These are phyloP conservation scores for Microtus montanus DNA, from an alignment of 2,113 vertebrate genomes.

Conservation along the genomic window DNA sequence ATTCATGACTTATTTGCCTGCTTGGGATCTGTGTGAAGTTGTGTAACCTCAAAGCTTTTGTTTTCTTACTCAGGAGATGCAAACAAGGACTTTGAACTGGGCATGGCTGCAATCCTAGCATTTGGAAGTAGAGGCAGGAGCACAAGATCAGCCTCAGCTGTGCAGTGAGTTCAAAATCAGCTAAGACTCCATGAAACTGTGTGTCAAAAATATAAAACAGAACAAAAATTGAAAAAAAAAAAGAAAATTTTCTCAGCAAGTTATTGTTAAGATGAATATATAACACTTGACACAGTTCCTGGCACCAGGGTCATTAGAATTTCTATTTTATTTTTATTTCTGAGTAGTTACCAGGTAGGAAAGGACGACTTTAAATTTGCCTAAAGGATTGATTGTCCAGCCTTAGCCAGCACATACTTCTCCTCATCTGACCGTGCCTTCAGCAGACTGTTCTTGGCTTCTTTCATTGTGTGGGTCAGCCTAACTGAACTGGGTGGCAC, in stretches of 20 bases:
- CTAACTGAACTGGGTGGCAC: not conserved
- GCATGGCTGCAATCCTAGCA: not conserved
- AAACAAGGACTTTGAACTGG: not conserved
- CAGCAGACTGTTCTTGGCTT: not conserved
- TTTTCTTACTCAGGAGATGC: slow-evolving; percentile 10
- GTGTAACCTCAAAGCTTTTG: slow-evolving; percentile 4
- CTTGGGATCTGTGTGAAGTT: not conserved
- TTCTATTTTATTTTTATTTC: slow-evolving; percentile 33
- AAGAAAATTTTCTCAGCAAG: not conserved
- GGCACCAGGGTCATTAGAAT: not conserved
- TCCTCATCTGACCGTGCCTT: not conserved
- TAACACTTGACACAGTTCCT: not conserved
- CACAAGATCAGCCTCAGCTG: not conserved
- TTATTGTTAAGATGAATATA: not conserved
- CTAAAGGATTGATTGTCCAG: not conserved
- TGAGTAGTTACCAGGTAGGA: not conserved
- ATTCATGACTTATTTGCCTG: not conserved
- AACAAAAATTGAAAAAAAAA: not conserved
- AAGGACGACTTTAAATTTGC: not conserved
- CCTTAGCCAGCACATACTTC: not conserved
- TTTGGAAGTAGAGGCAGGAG: not conserved
- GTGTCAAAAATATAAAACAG: not conserved
- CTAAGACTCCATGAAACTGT: not conserved
- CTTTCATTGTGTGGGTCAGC: not conserved
- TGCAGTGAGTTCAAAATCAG: not conserved